A percentile compares a stretch with the other conserved stretches of the same genome.
phyloP scores from a whole-genome alignment of 2,888 invertebrate genomes.

The Bibio marci region DNA sequence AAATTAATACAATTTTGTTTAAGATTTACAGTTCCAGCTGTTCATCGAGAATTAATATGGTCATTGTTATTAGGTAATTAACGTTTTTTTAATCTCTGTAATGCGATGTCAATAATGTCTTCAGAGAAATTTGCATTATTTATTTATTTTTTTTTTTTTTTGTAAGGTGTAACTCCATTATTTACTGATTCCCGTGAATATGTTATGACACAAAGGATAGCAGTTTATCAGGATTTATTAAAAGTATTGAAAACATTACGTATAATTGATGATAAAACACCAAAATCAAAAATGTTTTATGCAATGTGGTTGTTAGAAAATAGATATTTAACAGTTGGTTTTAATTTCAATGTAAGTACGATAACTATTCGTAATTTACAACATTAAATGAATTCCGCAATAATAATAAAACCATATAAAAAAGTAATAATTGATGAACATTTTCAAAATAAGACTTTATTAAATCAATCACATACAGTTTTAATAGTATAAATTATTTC shows the following conservation, averaged over 20 bases:
- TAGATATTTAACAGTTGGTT: conserved; percentile 40
- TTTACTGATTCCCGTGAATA: conserved; percentile 59
- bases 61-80: conserved; percentile 59
- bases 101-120: no score
- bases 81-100: no score
- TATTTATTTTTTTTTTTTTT: conserved; percentile 13
- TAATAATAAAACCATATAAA: no score
- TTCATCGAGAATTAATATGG: conserved; percentile 64
- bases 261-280: conserved; percentile 42
- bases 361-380: no score
- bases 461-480: no score
- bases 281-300: conserved; percentile 49
- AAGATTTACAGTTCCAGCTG: conserved; percentile 65
- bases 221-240: conserved; percentile 57
- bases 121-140: no score
- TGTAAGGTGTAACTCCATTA: conserved; percentile 64
- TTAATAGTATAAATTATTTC: no score
- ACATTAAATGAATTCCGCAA: no score
- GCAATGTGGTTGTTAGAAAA: conserved; percentile 70
- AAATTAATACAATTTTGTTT: conserved; percentile 75
- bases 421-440: no score
- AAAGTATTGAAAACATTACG: conserved; percentile 52
- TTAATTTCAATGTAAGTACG: conserved; percentile 28
- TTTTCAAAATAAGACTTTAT: no score
- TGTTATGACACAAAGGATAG: conserved; percentile 53